Base-by-base conservation (phyloP, 2,888 invertebrate species). In the Imbricaverruca yamaguchii region DNA sequence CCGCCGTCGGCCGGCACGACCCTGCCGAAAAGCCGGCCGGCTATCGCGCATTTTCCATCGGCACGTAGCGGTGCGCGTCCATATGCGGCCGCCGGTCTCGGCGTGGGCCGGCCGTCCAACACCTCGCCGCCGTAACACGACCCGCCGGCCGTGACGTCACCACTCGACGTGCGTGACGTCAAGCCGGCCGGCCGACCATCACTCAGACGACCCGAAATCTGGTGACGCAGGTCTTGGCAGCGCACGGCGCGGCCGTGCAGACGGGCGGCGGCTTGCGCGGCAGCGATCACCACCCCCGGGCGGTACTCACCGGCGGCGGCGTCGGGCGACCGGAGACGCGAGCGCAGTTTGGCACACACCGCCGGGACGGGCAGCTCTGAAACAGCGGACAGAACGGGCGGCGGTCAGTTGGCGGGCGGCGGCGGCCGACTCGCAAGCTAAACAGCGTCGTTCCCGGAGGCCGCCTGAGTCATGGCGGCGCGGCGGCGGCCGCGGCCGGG, bases 401-500 rank as follows among this genome's bases (percentile, higher is more conserved):
- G 69, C 15, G 69, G 69, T 69, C 25, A 69, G 65, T 18, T 15
- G 7, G 7, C 18, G 0, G 61, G 61, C 39, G 39, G 39, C 39
- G 39, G 39, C 39, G 39, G 39, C 39, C 39, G 39, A 4, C 61
- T 15, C 61, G 12, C 18, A 93, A 91, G 95, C 96, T 74, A 88
- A 90, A 55, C 86, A 87, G 82, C 90, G 89, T n/a, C 89, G 90
- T 65, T 88, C 91, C 56, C 90, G 90, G 4, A 89, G 90, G 85
- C 89, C 89, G 83, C 90, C 88, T 84, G 90, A 90, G 85, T 86
- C 90, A 65, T 90, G 90, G 82, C 90, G 90, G 85, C 87, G 90
- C 25, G 39, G 39, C 39, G 2, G 39, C 39, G 39, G 39, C 39
- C 39, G 39, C 39, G 39, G 39, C 39, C 39, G 39, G 4, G 39